Base-by-base conservation (phyloP, 23 tunicate genomes). In the Halocynthia roretzi region DNA sequence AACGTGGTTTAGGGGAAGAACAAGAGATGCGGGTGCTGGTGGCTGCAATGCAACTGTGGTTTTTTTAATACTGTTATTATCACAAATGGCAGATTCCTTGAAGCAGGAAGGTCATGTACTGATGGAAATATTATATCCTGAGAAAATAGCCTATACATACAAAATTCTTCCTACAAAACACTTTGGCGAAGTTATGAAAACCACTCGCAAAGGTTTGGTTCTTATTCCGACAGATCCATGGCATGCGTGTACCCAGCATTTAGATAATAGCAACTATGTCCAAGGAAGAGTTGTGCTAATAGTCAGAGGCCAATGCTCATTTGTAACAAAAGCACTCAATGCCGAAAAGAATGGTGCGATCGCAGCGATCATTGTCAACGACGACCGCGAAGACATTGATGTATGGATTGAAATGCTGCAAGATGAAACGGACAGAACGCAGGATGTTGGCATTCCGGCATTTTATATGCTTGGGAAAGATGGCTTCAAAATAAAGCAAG, bases 161-260 rank as follows among this genome's bases (percentile, higher is more conserved):
- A 86, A 86, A 78, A 86, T 92, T 58, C 84, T 86, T n/a, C 81
- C 87, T 52, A 92, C 98, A 9, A 80, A 80, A 64, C 80, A 92
- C 64, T 92, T 92, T 61, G 91, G 98, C 20, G 82, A 51, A 23
- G 65, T 83, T 8, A 48, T 82, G 7, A 11, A 78, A 23, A 64
- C 62, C 7, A 54, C 91, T 10, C 61, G 76, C 7, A 77, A 56
- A 5, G 67, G 68, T 6, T 68, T 92, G 10, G 52, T 55, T 8
- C 80, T 92, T 58, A 80, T 92, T 17, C 58, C 82, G 0, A 76
- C 90, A 6, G 80, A 86, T 53, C 98, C 98, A 58, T 73, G 51
- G 22, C 87, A 92, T 40, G 98, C 82, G 6, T 92, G 98, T 64
- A 68, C 88, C 15, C 83, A 81, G 50, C 22, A 52, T 51, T 61